Conservation (phyloP, 1,140 invertebrate genomes). For the Ooceraea biroi region DNA sequence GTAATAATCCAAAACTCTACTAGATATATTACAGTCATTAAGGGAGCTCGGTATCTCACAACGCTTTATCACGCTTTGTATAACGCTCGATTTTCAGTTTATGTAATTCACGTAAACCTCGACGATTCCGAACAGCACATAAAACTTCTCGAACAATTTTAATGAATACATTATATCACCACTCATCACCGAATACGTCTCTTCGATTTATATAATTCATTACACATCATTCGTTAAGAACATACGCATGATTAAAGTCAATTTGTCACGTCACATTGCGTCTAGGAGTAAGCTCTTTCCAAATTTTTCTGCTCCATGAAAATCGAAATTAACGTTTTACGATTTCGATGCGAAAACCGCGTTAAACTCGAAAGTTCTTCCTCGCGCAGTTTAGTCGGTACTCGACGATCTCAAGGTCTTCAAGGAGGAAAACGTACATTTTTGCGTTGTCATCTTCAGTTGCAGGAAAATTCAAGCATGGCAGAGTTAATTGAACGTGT, state of each 20-base stretch:
- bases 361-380: no score
- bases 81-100: not conserved
- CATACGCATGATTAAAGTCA: conserved; percentile 1
- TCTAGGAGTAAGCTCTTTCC: no score
- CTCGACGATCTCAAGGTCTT: no score
- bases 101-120: conserved; percentile 24
- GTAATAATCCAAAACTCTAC: conserved; percentile 1
- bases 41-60: not conserved
- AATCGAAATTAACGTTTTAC: no score
- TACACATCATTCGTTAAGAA: not conserved
- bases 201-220: conserved; percentile 16
- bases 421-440: no score
- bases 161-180: conserved; percentile 13
- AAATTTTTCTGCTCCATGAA: no score
- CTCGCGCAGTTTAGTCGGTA: no score
- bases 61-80: no score
- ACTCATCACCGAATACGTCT: conserved; percentile 29
- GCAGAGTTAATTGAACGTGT: no score
- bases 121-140: not conserved
- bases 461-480: no score
- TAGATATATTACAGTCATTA: conserved; percentile 50
- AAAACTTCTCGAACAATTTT: conserved; percentile 15
- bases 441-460: no score
- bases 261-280: conserved; percentile 24
- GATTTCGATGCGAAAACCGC: no score